Evolutionary conservation across 2,113 vertebrate genomes (phyloP).

Genomic region (Psephotus haematonotus): DNA sequence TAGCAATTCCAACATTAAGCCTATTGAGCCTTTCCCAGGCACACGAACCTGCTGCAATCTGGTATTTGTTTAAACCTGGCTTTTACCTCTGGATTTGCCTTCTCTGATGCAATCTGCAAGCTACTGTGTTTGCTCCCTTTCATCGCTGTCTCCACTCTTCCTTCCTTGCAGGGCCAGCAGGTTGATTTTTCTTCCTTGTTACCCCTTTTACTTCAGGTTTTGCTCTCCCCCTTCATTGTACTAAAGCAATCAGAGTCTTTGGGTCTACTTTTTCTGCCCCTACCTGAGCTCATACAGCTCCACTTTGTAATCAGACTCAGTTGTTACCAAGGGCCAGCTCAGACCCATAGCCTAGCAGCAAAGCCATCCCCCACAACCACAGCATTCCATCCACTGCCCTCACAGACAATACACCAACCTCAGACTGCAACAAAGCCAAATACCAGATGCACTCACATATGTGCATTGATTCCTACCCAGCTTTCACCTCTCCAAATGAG

Average conservation of each 20-base stretch:
- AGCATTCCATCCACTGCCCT: not conserved
- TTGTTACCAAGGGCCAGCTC: not conserved
- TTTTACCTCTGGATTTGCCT: not conserved
- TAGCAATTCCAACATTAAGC: not conserved
- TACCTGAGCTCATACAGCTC: accelerated
- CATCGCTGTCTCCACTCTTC: not conserved
- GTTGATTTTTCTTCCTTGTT: not conserved
- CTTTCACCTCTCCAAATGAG: not conserved
- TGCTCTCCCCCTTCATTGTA: not conserved
- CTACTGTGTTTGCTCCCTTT: not conserved
- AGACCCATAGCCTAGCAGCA: not conserved
- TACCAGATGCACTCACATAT: not conserved
- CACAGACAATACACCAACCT: not conserved
- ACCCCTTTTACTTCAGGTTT: not conserved
- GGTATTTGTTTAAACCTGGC: not conserved
- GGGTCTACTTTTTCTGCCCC: not conserved
- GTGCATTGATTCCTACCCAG: not conserved
- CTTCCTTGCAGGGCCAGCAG: not conserved
- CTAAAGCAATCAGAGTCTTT: not conserved
- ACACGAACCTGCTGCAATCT: not conserved
- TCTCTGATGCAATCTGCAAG: not conserved
- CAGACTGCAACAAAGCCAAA: not conserved
- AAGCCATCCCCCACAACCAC: not conserved
- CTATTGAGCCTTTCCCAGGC: not conserved
- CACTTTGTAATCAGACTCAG: not conserved